phyloP scores from a whole-genome alignment of 2,797 vertebrate species.

The Galagoides demidoff region DNA sequence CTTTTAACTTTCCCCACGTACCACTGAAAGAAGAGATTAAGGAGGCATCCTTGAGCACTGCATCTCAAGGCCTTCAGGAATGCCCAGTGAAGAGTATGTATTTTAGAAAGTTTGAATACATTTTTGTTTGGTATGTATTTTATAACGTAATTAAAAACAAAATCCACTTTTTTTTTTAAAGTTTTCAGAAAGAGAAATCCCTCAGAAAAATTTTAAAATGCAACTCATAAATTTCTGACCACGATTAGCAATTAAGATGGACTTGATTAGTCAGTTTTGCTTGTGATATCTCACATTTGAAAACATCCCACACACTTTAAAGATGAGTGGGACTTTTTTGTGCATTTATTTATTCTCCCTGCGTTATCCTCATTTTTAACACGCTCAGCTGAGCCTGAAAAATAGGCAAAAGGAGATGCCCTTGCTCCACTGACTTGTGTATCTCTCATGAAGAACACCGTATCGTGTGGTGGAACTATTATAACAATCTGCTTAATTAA shows the following conservation, averaged over 20 bases:
- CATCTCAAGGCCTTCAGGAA: background rate
- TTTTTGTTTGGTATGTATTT: background rate
- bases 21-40: background rate
- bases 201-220: background rate
- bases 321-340: background rate
- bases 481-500: too few species aligned
- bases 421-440: too few species aligned
- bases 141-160: background rate
- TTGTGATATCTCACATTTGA: background rate
- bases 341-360: background rate
- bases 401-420: slow-evolving; percentile 13
- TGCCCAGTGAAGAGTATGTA: background rate
- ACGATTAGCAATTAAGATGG: background rate
- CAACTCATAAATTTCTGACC: background rate
- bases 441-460: too few species aligned
- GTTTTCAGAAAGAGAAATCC: background rate
- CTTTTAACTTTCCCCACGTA: background rate
- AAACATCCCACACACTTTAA: slow-evolving; percentile 6
- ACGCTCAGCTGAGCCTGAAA: slow-evolving; percentile 25
- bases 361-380: background rate
- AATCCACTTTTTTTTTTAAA: background rate
- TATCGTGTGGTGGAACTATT: too few species aligned
- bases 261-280: background rate
- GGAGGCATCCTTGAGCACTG: background rate
- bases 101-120: background rate